Evolutionary conservation across 1,140 invertebrate genomes (phyloP).

Genomic region (Musca domestica): DNA sequence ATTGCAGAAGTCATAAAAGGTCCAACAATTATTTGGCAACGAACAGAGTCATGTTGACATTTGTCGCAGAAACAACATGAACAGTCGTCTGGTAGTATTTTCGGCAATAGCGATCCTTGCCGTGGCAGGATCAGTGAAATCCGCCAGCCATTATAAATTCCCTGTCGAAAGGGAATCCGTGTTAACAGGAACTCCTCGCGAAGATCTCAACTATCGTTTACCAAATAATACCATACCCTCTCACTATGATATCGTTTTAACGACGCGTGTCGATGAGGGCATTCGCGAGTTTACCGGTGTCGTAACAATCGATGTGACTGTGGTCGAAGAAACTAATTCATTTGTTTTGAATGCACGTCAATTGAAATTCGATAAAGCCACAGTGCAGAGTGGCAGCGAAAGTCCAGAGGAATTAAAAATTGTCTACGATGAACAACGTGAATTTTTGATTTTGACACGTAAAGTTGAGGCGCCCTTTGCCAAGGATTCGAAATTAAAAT

Average conservation of each 20-base stretch:
- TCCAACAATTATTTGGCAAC: too few species aligned
- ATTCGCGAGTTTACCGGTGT: constrained; percentile 58
- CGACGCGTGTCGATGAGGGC: constrained; percentile 60
- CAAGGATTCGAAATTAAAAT: constrained; percentile 42
- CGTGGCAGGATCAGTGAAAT: too few species aligned
- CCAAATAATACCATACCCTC: constrained; percentile 54
- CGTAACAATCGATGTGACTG: constrained; percentile 58
- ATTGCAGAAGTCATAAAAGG: too few species aligned
- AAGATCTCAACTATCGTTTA: constrained; percentile 57
- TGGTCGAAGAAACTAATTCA: constrained; percentile 36
- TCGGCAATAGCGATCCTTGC: too few species aligned
- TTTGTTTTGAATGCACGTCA: constrained; percentile 57
- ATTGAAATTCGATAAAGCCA: constrained; percentile 34
- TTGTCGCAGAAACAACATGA: too few species aligned
- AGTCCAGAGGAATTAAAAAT: constrained; percentile 12
- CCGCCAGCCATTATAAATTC: too few species aligned
- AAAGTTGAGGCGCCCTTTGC: constrained; percentile 33
- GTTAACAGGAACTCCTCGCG: constrained; percentile 28
- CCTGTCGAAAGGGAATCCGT: neutral
- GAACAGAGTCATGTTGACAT: too few species aligned
- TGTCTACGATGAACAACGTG: constrained; percentile 30
- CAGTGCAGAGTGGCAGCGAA: constrained; percentile 23
- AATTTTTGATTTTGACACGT: constrained; percentile 43
- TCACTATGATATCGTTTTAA: constrained; percentile 48
- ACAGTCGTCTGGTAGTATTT: too few species aligned